These are phyloP conservation scores for Tipula vernalis DNA, from an alignment of 2,888 invertebrate species.

Conservation along the genomic window DNA sequence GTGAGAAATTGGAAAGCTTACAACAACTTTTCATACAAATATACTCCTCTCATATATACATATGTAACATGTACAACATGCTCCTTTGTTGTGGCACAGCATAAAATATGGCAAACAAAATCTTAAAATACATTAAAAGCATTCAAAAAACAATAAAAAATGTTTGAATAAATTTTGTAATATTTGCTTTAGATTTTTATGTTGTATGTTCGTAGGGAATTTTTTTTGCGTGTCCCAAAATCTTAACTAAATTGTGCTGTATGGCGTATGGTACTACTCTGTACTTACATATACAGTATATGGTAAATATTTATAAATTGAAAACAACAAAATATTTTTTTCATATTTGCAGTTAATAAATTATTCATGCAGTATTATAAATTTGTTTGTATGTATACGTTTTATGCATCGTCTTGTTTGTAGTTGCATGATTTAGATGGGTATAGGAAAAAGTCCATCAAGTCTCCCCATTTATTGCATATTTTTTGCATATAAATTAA, in stretches of 20 bases:
- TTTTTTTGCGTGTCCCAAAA: neutral
- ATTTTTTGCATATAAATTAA: no score
- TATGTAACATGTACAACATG: neutral
- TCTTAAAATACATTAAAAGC: neutral
- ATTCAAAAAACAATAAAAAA: neutral
- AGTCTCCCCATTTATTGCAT: no score
- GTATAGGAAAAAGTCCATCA: no score
- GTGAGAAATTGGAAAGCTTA: slow-evolving; percentile 4
- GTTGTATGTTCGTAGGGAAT: neutral
- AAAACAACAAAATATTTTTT: neutral
- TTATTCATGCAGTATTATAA: neutral
- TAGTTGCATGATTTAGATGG: neutral
- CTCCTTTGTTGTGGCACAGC: neutral
- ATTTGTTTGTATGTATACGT: neutral
- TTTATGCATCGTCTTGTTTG: neutral
- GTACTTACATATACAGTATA: neutral
- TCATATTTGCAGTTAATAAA: neutral
- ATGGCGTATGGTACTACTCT: neutral
- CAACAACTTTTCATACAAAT: neutral
- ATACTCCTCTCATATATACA: neutral
- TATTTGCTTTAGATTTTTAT: neutral
- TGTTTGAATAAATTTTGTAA: neutral
- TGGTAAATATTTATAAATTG: neutral
- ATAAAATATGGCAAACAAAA: neutral
- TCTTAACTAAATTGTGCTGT: neutral